Evolutionary conservation across 2,888 invertebrate species (phyloP), one percentile per base, ranked within the genome.

Genomic region (Philereme transversata): DNA sequence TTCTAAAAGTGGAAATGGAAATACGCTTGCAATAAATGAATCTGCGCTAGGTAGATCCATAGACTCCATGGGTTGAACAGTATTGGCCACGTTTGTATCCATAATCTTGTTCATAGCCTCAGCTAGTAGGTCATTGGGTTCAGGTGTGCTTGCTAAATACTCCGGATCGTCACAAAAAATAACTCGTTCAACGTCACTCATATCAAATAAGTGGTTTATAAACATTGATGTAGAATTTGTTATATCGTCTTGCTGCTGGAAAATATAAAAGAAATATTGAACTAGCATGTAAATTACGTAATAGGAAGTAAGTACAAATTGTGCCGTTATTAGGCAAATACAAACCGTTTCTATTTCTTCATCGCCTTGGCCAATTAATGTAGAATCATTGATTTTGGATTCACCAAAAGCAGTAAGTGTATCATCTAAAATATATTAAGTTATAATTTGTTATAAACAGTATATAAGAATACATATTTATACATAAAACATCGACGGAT

Each of bases 291-390:
- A 35, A 34, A 34, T 47, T 4, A 8, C 8, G 6, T 8, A 46
- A 8, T 33, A 0, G 22, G 22, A 22, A 22, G 22, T 4, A n/a
- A n/a, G 8, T 4, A 40, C 8, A 40, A 6, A 4, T 40, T 40
- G 5, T 40, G 7, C 6, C 40, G 4, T 8, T 40, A 40, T 8
- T 40, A 40, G 40, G 11, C 5, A 35, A 5, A 7, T 11, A 69
- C 75, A 74, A 77, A 86, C 90, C 72, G 70, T 67, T 60, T 83
- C 82, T 53, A 75, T 62, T 57, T 84, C 86, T 74, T 86, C 86
- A 66, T 90, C 91, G n/a, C 90, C 91, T 79, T 89, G 90, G 7
- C 90, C 91, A 69, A 88, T 86, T 40, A 83, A 73, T 65, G 63
- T 78, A 51, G 68, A 61, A 44, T 84, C 84, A 40, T 58, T 57